phyloP scores from a whole-genome alignment of 35 echinoderm and acorn worm species.

The Apostichopus parvimensis region DNA sequence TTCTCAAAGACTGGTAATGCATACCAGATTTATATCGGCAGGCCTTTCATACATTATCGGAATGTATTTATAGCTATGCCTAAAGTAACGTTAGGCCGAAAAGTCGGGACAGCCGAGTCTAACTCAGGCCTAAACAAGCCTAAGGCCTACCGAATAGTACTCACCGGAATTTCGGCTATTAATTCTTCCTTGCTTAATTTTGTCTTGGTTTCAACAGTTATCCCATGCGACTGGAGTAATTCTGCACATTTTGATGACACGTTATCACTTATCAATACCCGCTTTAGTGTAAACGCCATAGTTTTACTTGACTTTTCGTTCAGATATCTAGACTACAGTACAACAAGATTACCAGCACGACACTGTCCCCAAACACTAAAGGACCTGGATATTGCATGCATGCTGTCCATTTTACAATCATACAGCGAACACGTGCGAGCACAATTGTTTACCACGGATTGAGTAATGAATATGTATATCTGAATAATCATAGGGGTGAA shows the following conservation, averaged over 20 bases:
- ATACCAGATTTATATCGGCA: too few species aligned
- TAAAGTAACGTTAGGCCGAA: too few species aligned
- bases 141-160: not conserved
- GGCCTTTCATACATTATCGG: too few species aligned
- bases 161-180: conserved; percentile 92
- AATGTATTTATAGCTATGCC: too few species aligned
- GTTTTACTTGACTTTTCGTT: not conserved
- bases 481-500: not conserved
- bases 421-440: not conserved
- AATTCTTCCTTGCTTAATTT: conserved; percentile 87
- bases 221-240: conserved; percentile 80
- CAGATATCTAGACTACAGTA: too few species aligned
- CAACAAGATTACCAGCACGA: too few species aligned
- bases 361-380: too few species aligned
- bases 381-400: too few species aligned
- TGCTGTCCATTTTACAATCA: not conserved
- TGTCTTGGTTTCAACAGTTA: conserved; percentile 76
- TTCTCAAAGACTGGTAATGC: too few species aligned
- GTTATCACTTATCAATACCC: conserved; percentile 79
- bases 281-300: conserved; percentile 82
- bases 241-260: conserved; percentile 73
- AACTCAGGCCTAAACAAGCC: not conserved
- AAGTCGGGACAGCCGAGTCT: too few species aligned
- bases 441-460: not conserved
- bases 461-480: not conserved